Evolutionary conservation across 2,113 vertebrate genomes (phyloP).

Genomic region (Salvelinus sp.): DNA sequence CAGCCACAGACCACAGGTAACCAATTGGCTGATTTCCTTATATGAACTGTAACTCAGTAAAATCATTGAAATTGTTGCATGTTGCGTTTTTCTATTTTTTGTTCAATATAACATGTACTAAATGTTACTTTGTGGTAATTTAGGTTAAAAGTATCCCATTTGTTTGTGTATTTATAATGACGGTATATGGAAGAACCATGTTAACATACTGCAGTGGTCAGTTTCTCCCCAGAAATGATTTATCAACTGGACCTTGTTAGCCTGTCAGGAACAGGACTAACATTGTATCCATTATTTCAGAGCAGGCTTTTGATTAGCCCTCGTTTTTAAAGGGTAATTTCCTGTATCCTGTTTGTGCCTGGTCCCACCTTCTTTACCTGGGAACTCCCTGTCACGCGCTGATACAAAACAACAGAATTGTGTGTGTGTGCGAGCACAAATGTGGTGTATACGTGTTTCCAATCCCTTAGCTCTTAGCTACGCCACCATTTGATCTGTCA

Average conservation of each 20-base stretch:
- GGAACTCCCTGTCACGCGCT: conserved; percentile 49
- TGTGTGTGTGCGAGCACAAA: conserved; percentile 12
- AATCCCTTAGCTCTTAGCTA: conserved; percentile 6
- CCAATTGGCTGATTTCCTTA: too few relatives aligned
- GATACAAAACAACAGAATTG: conserved; percentile 10
- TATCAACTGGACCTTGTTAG: conserved; percentile 20
- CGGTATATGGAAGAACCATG: not conserved
- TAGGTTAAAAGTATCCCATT: not conserved
- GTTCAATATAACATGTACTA: too few relatives aligned
- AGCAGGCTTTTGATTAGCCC: conserved; percentile 40
- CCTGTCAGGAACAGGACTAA: conserved; percentile 36
- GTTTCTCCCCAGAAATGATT: conserved; percentile 3
- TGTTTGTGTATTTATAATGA: not conserved
- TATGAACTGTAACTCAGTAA: too few relatives aligned
- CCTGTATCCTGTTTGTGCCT: conserved; percentile 63
- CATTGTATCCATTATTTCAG: conserved; percentile 53
- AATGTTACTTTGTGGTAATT: not conserved
- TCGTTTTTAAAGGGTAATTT: conserved; percentile 51
- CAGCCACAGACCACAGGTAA: too few relatives aligned
- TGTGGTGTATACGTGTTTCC: conserved; percentile 11
- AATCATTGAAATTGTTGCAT: too few relatives aligned
- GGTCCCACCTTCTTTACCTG: conserved; percentile 55
- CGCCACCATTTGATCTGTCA: conserved; percentile 40
- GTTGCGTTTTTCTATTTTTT: too few relatives aligned
- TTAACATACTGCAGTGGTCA: not conserved